Evolutionary conservation across 2,113 vertebrate species (phyloP), one percentile per base, ranked within the genome.

Genomic region (Poeciliopsis turrubarensis): DNA sequence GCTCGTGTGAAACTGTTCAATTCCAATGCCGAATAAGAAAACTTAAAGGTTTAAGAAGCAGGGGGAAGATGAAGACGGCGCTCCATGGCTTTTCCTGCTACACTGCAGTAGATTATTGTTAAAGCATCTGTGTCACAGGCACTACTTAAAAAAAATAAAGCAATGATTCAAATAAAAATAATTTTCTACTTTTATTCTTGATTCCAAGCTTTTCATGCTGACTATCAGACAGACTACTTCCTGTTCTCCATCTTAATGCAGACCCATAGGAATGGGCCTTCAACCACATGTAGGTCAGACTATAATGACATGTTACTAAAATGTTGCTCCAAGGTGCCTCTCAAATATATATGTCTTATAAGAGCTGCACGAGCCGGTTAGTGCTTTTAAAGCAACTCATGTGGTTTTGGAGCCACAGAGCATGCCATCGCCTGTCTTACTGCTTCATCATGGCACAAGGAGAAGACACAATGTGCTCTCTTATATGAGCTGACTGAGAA

Each of bases 341-440:
- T 57, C 25, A 57, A 57, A 57, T 57, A 57, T 57, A 57, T 8
- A 57, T 57, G 37, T 68, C 62, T 77, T 73, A 31, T 83, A 79
- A 71, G 77, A 76, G 75, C 72, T 79, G 44, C 67, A 27, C 79
- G 81, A 83, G 84, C 72, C 19, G 27, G 70, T 63, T n/a, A 57
- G 51, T 57, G 51, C 70, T 75, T 81, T 77, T 47, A 79, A 60
- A 66, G 72, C 14, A 60, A 72, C 74, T 83, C 64, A 22, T 70
- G 73, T 83, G 80, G 81, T 78, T 75, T 82, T 25, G 7, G 51
- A 5, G 51, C 7, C 51, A 22, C 22, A 25, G 22, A 57, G 51
- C 8, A 25, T 8, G 8, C 51, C 51, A 57, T 57, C 8, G 22
- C 51, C 51, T 22, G 22, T 22, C 22, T 17, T 57, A 25, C 22